Conservation (phyloP, 2,888 invertebrate genomes). For the Bellardia bayeri region DNA sequence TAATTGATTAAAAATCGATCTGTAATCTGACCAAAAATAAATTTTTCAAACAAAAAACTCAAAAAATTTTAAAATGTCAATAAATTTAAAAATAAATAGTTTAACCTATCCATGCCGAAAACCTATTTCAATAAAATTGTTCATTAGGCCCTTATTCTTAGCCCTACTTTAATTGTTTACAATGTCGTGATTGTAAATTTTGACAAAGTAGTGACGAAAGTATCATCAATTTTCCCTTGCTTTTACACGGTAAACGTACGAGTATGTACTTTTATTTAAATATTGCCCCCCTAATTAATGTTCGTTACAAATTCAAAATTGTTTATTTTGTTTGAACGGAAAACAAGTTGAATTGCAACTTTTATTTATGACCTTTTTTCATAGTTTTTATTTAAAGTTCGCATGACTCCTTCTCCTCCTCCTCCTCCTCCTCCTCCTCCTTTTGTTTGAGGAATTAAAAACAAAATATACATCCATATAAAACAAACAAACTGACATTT, state of each 20-base stretch:
- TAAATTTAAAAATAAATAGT: too few relatives aligned
- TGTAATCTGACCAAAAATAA: too few relatives aligned
- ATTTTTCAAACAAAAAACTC: too few relatives aligned
- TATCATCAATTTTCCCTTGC: neutral
- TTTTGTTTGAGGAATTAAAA: neutral
- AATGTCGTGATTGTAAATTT: neutral
- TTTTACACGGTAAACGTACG: neutral
- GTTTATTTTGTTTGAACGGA: neutral
- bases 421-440: too few relatives aligned
- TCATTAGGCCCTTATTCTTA: too few relatives aligned
- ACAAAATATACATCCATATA: neutral
- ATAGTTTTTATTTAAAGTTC: conserved; percentile 23
- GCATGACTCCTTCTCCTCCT: conserved; percentile 17
- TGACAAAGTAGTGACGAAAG: neutral
- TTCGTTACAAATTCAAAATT: neutral
- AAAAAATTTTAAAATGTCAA: too few relatives aligned
- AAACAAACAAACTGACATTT: conserved; percentile 24
- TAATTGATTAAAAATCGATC: too few relatives aligned
- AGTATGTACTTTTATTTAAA: too few relatives aligned
- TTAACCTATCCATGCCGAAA: too few relatives aligned
- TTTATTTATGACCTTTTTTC: conserved; percentile 7
- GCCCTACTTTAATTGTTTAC: neutral
- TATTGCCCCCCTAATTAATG: neutral
- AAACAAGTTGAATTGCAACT: conserved; percentile 10
- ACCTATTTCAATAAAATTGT: too few relatives aligned